Conservation (phyloP, 2,113 vertebrate species). For the Tragelaphus buxtoni region DNA sequence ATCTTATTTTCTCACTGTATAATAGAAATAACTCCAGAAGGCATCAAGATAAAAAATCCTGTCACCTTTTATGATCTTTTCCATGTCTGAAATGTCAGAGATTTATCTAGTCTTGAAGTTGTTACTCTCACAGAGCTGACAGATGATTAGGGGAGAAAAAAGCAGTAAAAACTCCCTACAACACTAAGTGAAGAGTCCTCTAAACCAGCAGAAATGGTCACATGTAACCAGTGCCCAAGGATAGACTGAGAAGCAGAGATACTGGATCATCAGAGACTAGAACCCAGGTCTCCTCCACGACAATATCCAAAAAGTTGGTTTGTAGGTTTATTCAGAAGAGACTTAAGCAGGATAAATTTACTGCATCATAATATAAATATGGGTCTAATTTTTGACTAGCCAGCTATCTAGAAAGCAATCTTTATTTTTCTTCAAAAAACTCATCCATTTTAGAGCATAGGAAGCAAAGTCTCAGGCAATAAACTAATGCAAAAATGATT, state of each 20-base stretch:
- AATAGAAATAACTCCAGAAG: neutral
- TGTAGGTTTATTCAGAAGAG: neutral
- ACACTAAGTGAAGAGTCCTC: neutral
- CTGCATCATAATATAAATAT: neutral
- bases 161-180: neutral
- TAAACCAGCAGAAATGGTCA: too few relatives aligned
- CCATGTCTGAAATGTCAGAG: neutral
- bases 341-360: neutral
- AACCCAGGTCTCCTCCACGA: neutral
- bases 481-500: neutral
- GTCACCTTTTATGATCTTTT: neutral
- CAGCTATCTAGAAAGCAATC: neutral
- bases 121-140: neutral
- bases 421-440: neutral
- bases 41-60: neutral
- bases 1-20: neutral
- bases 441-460: neutral
- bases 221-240: neutral
- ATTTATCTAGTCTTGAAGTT: neutral
- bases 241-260: neutral
- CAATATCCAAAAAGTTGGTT: neutral
- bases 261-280: neutral
- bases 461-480: neutral
- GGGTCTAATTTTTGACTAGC: neutral
- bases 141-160: neutral